These are phyloP conservation scores for Steinernema carpocapsae DNA, from an alignment of 2,888 invertebrate species.

Conservation along the genomic window DNA sequence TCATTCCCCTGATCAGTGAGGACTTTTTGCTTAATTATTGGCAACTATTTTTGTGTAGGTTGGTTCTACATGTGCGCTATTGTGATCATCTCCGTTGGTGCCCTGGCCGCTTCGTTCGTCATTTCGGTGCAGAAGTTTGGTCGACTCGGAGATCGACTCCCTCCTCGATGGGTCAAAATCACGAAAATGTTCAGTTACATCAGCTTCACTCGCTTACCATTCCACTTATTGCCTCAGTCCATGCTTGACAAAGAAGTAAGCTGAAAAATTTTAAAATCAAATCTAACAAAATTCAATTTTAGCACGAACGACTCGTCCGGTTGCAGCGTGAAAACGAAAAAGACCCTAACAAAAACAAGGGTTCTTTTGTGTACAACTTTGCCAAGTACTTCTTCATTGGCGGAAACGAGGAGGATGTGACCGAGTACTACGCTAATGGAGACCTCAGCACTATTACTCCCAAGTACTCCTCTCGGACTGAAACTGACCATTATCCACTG, in stretches of 20 bases:
- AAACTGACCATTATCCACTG: constrained; percentile 14
- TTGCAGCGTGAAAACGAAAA: constrained; percentile 3
- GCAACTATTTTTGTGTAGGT: constrained; percentile 36
- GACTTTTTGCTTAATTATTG: not conserved
- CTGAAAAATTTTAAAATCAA: not conserved
- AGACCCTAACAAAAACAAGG: constrained; percentile 15
- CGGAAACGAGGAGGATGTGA: not conserved
- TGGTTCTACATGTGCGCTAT: constrained; percentile 47
- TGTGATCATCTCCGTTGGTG: constrained; percentile 45
- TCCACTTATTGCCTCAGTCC: constrained; percentile 17
- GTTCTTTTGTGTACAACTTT: constrained; percentile 23
- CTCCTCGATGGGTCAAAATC: constrained; percentile 20
- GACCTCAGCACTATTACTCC: constrained; percentile 22
- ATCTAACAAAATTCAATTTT: not conserved
- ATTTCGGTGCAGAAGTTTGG: constrained; percentile 38
- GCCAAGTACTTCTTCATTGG: constrained; percentile 29
- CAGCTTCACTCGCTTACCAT: constrained; percentile 17
- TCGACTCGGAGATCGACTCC: constrained; percentile 7
- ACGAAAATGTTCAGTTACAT: constrained; percentile 22
- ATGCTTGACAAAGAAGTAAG: constrained; percentile 23
- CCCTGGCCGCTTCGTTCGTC: constrained; percentile 44
- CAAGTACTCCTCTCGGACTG: constrained; percentile 12
- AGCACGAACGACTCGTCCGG: constrained; percentile 16
- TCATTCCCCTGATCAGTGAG: constrained; percentile 70
- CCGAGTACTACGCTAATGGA: constrained; percentile 25